Evolutionary conservation across 2,113 vertebrate species (phyloP).

Genomic region (Cricetomys ansorgei): DNA sequence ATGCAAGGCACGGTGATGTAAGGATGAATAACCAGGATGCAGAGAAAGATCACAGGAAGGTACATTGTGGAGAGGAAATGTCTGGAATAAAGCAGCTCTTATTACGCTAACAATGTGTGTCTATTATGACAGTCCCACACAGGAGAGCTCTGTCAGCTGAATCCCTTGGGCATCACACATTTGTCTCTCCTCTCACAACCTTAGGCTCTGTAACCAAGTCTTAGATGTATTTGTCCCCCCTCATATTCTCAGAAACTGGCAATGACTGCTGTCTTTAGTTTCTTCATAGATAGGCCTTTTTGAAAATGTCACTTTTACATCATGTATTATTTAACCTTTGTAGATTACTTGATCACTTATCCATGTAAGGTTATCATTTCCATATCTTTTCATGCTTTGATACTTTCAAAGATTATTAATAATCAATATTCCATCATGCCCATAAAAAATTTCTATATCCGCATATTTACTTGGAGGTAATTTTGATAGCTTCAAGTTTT

Average conservation of each 20-base stretch:
- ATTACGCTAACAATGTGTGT: not conserved
- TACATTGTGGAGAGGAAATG: not conserved
- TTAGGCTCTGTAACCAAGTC: not conserved
- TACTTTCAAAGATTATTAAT: not conserved
- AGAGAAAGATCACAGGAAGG: not conserved
- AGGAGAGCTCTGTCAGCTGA: not conserved
- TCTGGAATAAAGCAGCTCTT: not conserved
- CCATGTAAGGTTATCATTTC: not conserved
- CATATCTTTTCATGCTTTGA: not conserved
- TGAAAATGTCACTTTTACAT: not conserved
- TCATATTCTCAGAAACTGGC: not conserved
- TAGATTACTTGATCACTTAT: not conserved
- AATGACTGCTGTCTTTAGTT: not conserved
- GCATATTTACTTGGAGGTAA: not conserved
- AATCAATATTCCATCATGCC: not conserved
- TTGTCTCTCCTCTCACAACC: rapidly evolving
- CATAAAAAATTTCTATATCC: not conserved
- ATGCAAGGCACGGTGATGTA: not conserved
- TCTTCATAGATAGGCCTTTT: not conserved
- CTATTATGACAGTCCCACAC: not conserved
- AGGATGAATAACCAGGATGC: not conserved
- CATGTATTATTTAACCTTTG: not conserved
- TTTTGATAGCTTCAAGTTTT: not conserved
- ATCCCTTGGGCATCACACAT: rapidly evolving
- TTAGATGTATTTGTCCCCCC: not conserved